Base-by-base conservation (phyloP, 2,113 vertebrate genomes). In the Aspidoscelis tigris region DNA sequence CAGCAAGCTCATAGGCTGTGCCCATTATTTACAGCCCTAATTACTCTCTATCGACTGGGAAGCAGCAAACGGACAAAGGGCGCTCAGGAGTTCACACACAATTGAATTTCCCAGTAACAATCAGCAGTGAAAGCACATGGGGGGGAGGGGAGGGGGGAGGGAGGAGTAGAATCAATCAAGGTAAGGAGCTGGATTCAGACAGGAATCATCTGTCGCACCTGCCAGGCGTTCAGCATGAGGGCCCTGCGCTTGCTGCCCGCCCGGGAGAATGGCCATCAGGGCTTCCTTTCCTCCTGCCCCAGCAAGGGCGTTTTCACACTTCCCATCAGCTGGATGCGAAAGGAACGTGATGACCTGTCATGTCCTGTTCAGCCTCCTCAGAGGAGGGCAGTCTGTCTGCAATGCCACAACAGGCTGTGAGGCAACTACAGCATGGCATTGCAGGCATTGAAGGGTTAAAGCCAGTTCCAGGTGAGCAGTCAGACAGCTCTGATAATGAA, bases 91-190 rank as follows among this genome's bases (percentile, higher is more conserved):
- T 80, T 86, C 88, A 84, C 84, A 81, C 82, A 78, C 78, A 84
- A 84, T 78, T 87, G 88, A 81, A 87, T 82, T 89, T 87, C 78
- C 82, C 82, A 70, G 82, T 68, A 78, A 78, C 78, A 78, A 78
- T 75, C 82, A 81, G 68, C 88, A 70, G 74, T 20, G n/a, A 69
- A 86, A 71, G 81, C 18, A 20, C 33, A 26, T 5, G 5, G 74
- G 26, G 50, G 69, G 33, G 33, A 58, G 77, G 16, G 20, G 76
- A 18, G 11, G 1, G 69, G 22, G 7, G n/a, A 55, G 69, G 16
- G n/a, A 66, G n/a, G n/a, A 4, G 7, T 33, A 75, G 83, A 87
- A 87, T 74, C 82, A 89, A 86, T 81, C 85, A 69, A 61, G 24
- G 82, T 76, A 78, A 87, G 74, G 43, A 80, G 85, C 73, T 50